phyloP scores from a whole-genome alignment of 1,140 invertebrate species.

The Anastrepha obliqua region DNA sequence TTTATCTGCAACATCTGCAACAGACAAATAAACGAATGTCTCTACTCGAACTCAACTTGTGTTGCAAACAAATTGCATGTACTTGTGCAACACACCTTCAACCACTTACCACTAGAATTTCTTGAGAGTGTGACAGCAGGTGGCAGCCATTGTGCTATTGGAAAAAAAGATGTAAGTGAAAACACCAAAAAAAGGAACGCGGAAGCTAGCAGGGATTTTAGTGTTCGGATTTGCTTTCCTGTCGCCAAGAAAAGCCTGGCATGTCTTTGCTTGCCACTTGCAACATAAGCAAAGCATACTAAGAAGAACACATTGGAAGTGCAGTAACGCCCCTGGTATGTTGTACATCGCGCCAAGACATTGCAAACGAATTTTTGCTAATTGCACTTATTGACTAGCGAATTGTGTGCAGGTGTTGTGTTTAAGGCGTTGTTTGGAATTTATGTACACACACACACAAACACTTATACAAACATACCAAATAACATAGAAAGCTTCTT shows the following conservation, averaged over 20 bases:
- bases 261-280: not conserved
- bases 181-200: not conserved
- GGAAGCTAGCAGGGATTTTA: not conserved
- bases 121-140: not conserved
- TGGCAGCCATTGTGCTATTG: not conserved
- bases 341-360: not conserved
- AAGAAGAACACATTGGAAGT: not conserved
- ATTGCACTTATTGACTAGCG: not conserved
- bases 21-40: no score
- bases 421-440: slow-evolving; percentile 24
- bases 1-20: no score
- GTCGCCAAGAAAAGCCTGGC: not conserved
- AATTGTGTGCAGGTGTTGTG: not conserved
- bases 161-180: not conserved
- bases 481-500: not conserved
- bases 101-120: no score
- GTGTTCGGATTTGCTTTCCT: not conserved
- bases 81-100: no score
- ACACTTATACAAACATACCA: not conserved
- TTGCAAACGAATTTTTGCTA: slow-evolving; percentile 24
- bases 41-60: no score
- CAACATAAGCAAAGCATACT: not conserved
- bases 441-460: not conserved
- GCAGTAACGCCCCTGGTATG: not conserved
- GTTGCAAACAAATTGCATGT: no score